Evolutionary conservation across 1,140 invertebrate genomes (phyloP), one percentile per base, ranked within the genome.

Genomic region (Branchinecta lindahli): DNA sequence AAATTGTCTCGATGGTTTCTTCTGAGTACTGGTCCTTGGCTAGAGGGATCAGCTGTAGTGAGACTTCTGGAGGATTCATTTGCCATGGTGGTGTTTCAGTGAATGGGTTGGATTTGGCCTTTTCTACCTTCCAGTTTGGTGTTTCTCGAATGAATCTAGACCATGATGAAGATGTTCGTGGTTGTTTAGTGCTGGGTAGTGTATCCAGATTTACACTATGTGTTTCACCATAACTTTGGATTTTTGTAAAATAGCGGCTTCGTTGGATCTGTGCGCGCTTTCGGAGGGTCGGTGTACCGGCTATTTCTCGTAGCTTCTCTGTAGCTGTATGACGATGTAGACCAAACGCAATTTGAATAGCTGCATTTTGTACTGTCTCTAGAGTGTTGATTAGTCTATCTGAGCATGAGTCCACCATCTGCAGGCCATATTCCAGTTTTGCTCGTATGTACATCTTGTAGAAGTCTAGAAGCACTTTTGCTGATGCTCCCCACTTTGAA

Each of bases 301-400:
- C n/a, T 52, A 52, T 9, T 9, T 52, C 9, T 52, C n/a, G 9
- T n/a, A 52, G 9, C n/a, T 52, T 52, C 9, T 52, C n/a, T 52
- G 47, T 9, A n/a, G 47, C 9, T 9, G 9, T 9, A 9, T 52
- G 47, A 52, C 9, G 9, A 52, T 52, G 47, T 9, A 52, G 47
- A 9, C 47, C 47, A 9, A 52, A n/a, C 9, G 47, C 47, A 52
- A 52, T 52, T 52, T 52, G 9, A n/a, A 9, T 52, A 52, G 47
- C 47, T n/a, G n/a, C n/a, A 52, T 52, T 52, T 52, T 52, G 47
- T 9, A 52, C n/a, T 52, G 47, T 52, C n/a, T 52, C 47, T 52
- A 52, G n/a, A 9, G 9, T 52, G 47, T 9, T n/a, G n/a, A 52
- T n/a, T n/a, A n/a, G n/a, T 52, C n/a, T 9, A 9, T 52, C 47